Evolutionary conservation across 1,140 invertebrate genomes (phyloP).

Genomic region (Monochamus saltuarius): DNA sequence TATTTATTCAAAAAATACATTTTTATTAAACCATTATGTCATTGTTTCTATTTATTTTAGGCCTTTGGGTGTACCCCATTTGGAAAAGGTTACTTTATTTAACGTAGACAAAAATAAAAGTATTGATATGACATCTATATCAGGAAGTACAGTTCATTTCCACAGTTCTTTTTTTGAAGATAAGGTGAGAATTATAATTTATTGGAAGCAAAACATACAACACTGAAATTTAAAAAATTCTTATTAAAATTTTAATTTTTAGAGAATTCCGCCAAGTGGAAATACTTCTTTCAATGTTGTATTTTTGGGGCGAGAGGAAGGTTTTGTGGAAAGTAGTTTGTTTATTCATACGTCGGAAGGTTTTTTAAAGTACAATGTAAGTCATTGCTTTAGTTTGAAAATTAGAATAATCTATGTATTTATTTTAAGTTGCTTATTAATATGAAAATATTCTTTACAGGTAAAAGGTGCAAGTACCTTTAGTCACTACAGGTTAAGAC

Average conservation of each 20-base stretch:
- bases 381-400: conserved; percentile 33
- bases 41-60: conserved; percentile 53
- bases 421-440: conserved; percentile 15
- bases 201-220: too few relatives aligned
- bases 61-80: conserved; percentile 78
- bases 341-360: conserved; percentile 93
- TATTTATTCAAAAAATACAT: too few relatives aligned
- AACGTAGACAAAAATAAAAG: conserved; percentile 73
- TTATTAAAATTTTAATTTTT: conserved; percentile 39
- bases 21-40: too few relatives aligned
- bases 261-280: conserved; percentile 82
- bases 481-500: conserved; percentile 86
- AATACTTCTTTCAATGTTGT: conserved; percentile 96
- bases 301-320: conserved; percentile 88
- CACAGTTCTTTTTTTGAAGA: conserved; percentile 91
- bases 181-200: conserved; percentile 62
- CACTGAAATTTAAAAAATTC: too few relatives aligned
- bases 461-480: conserved; percentile 79
- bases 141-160: conserved; percentile 84
- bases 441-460: conserved; percentile 53
- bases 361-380: conserved; percentile 76
- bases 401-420: conserved; percentile 4
- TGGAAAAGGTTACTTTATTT: conserved; percentile 76
- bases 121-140: conserved; percentile 83
- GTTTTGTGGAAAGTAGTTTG: conserved; percentile 82